These are phyloP conservation scores for Vireo griseus DNA, from an alignment of 2,797 vertebrate genomes.

Conservation along the genomic window DNA sequence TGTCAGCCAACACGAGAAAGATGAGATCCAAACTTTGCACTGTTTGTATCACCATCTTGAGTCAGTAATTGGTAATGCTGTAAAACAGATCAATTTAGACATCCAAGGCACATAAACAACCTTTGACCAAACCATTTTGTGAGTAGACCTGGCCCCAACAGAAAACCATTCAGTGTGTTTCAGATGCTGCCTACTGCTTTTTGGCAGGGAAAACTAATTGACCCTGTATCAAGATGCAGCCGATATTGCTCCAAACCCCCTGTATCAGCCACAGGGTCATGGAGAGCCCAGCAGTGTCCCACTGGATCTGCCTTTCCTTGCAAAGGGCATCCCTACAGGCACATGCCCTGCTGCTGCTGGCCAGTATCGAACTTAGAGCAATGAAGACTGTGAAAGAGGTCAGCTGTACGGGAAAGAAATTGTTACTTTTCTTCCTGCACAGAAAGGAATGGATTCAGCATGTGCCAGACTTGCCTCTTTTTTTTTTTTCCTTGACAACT, in stretches of 20 bases:
- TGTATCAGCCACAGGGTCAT: background rate
- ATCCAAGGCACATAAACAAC: slow-evolving; percentile 26
- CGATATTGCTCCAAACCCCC: background rate
- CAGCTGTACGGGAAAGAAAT: background rate
- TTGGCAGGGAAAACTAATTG: background rate
- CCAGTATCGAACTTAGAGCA: background rate
- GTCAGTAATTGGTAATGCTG: slow-evolving; percentile 66
- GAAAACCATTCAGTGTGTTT: background rate
- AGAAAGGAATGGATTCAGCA: slow-evolving; percentile 36
- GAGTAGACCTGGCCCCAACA: background rate
- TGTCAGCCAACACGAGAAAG: slow-evolving; percentile 25
- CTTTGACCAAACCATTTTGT: background rate
- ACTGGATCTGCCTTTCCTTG: background rate
- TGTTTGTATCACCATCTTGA: slow-evolving; percentile 72
- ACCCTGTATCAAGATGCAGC: background rate
- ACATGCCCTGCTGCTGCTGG: background rate
- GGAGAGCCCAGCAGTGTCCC: accelerated
- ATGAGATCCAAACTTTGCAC: slow-evolving; percentile 64
- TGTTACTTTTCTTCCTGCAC: slow-evolving; percentile 36
- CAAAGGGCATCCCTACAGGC: background rate
- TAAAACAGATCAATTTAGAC: slow-evolving; percentile 53
- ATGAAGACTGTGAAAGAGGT: slow-evolving; percentile 17
- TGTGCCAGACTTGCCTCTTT: background rate
- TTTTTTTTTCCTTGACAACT: background rate
- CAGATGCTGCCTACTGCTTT: background rate